These are phyloP conservation scores for Sebastes matsubarae DNA, from an alignment of 2,797 vertebrate species.

Conservation along the genomic window DNA sequence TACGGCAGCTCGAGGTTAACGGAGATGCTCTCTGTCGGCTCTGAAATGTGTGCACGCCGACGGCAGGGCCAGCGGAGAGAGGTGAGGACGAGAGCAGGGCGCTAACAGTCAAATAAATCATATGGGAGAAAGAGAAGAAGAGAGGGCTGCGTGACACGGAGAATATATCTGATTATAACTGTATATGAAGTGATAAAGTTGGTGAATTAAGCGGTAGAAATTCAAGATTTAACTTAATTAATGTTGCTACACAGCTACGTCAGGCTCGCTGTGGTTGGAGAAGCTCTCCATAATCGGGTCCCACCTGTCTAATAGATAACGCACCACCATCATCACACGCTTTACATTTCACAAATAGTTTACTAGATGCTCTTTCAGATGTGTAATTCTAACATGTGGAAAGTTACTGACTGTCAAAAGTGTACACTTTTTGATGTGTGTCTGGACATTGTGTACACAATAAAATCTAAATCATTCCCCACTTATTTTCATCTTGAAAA, in stretches of 20 bases:
- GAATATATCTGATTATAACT: not conserved
- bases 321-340: not conserved
- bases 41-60: not conserved
- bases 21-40: slow-evolving; percentile 27
- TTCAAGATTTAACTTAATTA: not conserved
- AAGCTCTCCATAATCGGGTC: not conserved
- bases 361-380: too few species aligned
- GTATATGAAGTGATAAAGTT: not conserved
- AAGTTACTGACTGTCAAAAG: too few species aligned
- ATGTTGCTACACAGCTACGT: not conserved
- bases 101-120: slow-evolving; percentile 5
- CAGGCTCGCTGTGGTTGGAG: not conserved
- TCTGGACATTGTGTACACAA: too few species aligned
- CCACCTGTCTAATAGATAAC: not conserved
- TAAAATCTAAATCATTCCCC: not conserved
- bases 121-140: not conserved
- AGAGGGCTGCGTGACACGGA: not conserved
- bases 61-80: not conserved
- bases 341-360: not conserved
- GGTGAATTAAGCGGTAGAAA: not conserved
- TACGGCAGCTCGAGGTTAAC: slow-evolving; percentile 5
- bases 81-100: not conserved
- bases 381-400: too few species aligned
- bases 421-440: too few species aligned
- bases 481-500: not conserved